Base-by-base conservation (phyloP, 2,797 vertebrate genomes). In the Danio albolineatus region DNA sequence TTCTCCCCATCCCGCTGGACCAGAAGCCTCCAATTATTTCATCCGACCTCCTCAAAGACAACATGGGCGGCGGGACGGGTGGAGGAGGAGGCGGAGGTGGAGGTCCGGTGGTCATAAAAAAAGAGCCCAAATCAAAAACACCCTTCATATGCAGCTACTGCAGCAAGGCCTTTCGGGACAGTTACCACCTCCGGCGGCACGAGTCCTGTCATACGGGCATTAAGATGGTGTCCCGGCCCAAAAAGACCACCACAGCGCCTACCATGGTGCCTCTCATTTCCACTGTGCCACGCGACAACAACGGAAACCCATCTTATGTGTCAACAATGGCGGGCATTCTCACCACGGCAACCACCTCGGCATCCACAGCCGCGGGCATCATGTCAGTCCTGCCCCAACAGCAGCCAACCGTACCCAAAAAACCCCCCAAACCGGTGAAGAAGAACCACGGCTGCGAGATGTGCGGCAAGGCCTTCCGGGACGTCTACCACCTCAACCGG, bases 371-470 rank as follows among this genome's bases (percentile, higher is more conserved):
- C 44, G 82, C 89, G 1, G 90, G 93, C 60, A 71, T 92, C 59
- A 93, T 94, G 93, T 89, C 89, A 0, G 71, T 89, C 39, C 86
- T 94, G 86, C 75, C 79, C 87, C 85, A 95, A 91, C 73, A 94
- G 0, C 93, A 93, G 0, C 94, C 91, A 88, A 73, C 81, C 14
- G 46, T 92, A 0, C 95, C 94, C 79, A 98, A 98, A 93, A 98
- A 98, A 87, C 95, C 96, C 64, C 95, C 96, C 82, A 98, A 98
- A 87, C 96, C 95, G 0, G 96, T 98, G 73, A 98, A 98, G 93
- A 99, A 99, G 92, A 99, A 99, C 88, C 97, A 98, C 0, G 97
- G 96, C 64, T 99, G 97, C 6, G 97, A 99, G 90, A 98, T 98
- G 96, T 99, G 97, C 3, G 97, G 97, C 1, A 99, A 99, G 90